phyloP scores from a whole-genome alignment of 1,140 invertebrate species.

The Dendrolimus punctatus region DNA sequence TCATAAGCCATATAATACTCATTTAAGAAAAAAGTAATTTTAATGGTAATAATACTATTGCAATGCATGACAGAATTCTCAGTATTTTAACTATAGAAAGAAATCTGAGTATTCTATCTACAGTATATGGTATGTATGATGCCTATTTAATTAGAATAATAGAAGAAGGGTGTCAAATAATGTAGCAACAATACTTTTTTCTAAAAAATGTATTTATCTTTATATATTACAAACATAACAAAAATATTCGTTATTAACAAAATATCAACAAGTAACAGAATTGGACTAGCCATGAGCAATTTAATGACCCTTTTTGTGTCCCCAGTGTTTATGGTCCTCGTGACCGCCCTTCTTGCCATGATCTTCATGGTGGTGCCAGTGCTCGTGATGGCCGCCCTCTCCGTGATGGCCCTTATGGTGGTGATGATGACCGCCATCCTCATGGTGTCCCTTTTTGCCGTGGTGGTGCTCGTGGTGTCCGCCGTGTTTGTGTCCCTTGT shows the following conservation, averaged over 20 bases:
- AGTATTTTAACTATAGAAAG: too few relatives aligned
- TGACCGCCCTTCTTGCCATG: constrained; percentile 76
- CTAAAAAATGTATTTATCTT: constrained; percentile 17
- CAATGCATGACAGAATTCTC: too few relatives aligned
- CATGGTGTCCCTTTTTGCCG: constrained; percentile 56
- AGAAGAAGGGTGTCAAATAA: background rate
- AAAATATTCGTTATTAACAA: constrained; percentile 12
- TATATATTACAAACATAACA: constrained; percentile 22
- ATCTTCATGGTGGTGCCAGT: constrained; percentile 73
- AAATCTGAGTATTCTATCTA: too few relatives aligned
- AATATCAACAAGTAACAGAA: constrained; percentile 16
- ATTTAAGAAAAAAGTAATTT: too few relatives aligned
- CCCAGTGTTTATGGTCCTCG: constrained; percentile 70
- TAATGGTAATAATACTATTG: too few relatives aligned
- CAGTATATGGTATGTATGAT: too few relatives aligned
- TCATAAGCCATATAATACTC: too few relatives aligned
- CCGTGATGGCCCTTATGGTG: constrained; percentile 71
- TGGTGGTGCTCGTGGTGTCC: constrained; percentile 67
- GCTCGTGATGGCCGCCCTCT: constrained; percentile 66
- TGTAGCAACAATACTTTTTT: constrained; percentile 5
- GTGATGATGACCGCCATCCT: constrained; percentile 71
- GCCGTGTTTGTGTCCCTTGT: constrained; percentile 78
- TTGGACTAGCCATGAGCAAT: constrained; percentile 25
- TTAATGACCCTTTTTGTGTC: constrained; percentile 73
- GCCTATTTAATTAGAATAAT: too few relatives aligned